Conservation (phyloP, 2,888 invertebrate species). For the Hydriomena furcata region DNA sequence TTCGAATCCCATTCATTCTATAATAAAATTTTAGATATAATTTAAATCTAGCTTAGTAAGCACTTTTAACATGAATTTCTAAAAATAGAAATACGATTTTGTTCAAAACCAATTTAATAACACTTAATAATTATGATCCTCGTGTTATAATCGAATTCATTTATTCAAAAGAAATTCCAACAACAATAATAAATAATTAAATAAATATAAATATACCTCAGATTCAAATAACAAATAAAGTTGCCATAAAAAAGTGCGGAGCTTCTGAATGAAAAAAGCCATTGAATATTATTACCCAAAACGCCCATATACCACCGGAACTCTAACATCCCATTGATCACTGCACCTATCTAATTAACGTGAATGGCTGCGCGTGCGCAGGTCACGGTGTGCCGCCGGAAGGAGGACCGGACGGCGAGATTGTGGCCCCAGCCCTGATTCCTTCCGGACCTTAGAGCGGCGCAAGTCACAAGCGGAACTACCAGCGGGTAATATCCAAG, state of each 20-base stretch:
- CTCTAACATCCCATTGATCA: slow-evolving; percentile 25
- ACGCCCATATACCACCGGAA: slow-evolving; percentile 33
- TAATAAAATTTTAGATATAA: too few species aligned
- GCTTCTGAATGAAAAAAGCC: slow-evolving; percentile 5
- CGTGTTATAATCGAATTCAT: too few species aligned
- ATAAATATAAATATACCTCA: too few species aligned
- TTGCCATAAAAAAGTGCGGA: neutral
- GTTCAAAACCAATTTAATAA: too few species aligned
- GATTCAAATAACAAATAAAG: neutral
- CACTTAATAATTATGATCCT: too few species aligned
- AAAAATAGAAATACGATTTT: too few species aligned
- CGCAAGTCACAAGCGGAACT: slow-evolving; percentile 34
- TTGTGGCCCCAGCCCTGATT: slow-evolving; percentile 78
- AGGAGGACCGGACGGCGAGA: slow-evolving; percentile 76
- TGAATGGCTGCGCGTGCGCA: slow-evolving; percentile 66
- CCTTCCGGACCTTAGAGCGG: slow-evolving; percentile 71
- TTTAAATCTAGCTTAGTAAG: too few species aligned
- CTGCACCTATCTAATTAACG: slow-evolving; percentile 40
- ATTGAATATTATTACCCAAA: slow-evolving; percentile 13
- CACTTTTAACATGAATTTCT: too few species aligned
- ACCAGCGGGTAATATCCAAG: too few species aligned
- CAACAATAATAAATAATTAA: too few species aligned
- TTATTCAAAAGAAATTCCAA: too few species aligned
- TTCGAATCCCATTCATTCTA: too few species aligned
- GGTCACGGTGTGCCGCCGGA: slow-evolving; percentile 68